phyloP scores from a whole-genome alignment of 2,888 invertebrate genomes.

The Lamproptera curius region DNA sequence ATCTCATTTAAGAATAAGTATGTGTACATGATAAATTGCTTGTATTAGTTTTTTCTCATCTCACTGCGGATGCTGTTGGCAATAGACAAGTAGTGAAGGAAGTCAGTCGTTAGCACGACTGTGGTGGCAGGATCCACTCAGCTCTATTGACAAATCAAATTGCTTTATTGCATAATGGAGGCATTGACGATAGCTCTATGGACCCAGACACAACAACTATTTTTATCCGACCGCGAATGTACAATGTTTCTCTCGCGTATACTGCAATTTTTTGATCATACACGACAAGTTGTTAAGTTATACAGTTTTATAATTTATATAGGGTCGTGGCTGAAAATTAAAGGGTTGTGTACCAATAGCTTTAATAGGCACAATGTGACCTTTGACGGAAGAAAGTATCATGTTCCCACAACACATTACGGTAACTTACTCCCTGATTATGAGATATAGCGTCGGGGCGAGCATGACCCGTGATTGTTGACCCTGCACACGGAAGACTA shows the following conservation, averaged over 20 bases:
- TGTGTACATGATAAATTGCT: not conserved
- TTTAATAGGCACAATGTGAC: no score
- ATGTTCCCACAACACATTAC: slow-evolving; percentile 17
- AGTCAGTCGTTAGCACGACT: slow-evolving; percentile 53
- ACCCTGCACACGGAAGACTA: slow-evolving; percentile 65
- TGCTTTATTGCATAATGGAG: slow-evolving; percentile 70
- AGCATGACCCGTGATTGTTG: slow-evolving; percentile 59
- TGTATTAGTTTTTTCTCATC: slow-evolving; percentile 3
- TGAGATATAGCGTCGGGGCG: slow-evolving; percentile 20
- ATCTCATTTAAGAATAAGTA: no score
- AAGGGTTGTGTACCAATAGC: no score
- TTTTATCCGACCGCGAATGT: not conserved
- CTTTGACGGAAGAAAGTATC: slow-evolving; percentile 17
- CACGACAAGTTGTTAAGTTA: not conserved
- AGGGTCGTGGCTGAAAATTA: no score
- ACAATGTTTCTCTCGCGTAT: no score
- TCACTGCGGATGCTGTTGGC: slow-evolving; percentile 10
- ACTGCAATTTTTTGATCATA: no score
- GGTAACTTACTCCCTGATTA: slow-evolving; percentile 22
- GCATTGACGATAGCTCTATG: slow-evolving; percentile 22
- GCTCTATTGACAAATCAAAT: slow-evolving; percentile 74
- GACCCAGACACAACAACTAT: not conserved
- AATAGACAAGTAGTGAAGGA: slow-evolving; percentile 40
- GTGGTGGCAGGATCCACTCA: slow-evolving; percentile 56
- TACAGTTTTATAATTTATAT: no score